phyloP scores from a whole-genome alignment of 2,888 invertebrate species.

The Blastobasis lacticolella region DNA sequence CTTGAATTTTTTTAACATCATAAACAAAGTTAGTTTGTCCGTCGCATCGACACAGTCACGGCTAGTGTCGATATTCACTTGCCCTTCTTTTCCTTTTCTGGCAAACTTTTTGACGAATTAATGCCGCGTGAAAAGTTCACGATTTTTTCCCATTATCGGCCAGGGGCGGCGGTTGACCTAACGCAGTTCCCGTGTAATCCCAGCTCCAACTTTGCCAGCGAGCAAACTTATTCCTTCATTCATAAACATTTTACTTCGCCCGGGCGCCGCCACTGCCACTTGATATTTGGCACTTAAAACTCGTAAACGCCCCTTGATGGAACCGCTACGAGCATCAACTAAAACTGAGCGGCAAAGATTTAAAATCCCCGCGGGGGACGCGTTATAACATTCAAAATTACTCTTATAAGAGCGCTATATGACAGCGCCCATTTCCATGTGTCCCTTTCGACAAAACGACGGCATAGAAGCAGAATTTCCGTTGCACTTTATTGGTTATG shows the following conservation, averaged over 20 bases:
- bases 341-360: neutral
- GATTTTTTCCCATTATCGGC: slow-evolving; percentile 25
- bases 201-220: slow-evolving; percentile 46
- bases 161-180: slow-evolving; percentile 46
- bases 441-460: too few species aligned
- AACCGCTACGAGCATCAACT: neutral
- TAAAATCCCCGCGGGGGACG: neutral
- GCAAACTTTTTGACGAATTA: slow-evolving; percentile 24
- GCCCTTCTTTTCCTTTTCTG: too few species aligned
- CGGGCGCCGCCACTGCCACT: slow-evolving; percentile 18
- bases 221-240: slow-evolving; percentile 53
- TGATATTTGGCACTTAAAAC: slow-evolving; percentile 46
- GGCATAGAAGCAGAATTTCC: too few species aligned
- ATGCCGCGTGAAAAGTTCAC: slow-evolving; percentile 39
- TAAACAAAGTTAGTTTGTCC: too few species aligned
- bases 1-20: too few species aligned
- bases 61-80: too few species aligned
- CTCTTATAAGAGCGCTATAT: too few species aligned
- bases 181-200: slow-evolving; percentile 66
- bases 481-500: too few species aligned
- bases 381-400: too few species aligned
- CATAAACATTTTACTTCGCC: slow-evolving; percentile 64
- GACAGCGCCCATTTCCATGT: too few species aligned
- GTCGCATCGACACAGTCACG: too few species aligned
- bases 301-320: neutral